Evolutionary conservation across 1,140 invertebrate species (phyloP), one percentile per base, ranked within the genome.

Genomic region (Pectinophora gossypiella): DNA sequence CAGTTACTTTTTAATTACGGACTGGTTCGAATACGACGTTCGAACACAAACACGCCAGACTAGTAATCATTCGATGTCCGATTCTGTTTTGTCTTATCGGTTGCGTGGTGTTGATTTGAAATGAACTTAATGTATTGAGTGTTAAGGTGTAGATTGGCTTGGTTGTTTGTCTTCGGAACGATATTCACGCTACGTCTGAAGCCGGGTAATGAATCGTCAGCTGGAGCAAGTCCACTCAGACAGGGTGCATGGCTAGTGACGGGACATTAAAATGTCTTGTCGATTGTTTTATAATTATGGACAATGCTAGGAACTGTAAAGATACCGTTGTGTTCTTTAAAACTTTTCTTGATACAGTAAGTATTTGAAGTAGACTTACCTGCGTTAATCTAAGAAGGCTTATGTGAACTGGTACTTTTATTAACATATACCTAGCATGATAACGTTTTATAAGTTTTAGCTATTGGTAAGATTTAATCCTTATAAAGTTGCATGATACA

Each of bases 61-160:
- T 81, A 76, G 77, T 85, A 85, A 87, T 87, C 84, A 85, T 81
- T 85, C 78, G 75, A 80, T 83, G 76, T 82, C 69, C 59, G 72
- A 72, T 75, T 79, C 75, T 77, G 78, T 65, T 70, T 72, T 56
- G 80, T 67, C 74, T 77, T 83, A 86, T 78, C 76, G 64, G 43
- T 63, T 59, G 16, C 16, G 7, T 13, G n/a, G 4, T 1, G 19
- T 4, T 44, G 64, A 43, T 38, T 19, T 18, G 72, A 68, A 61
- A 27, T 70, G 20, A 47, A 61, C 67, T 54, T 61, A 75, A 71
- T 49, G 0, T 1, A 1, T 5, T 16, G 13, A 5, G 3, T 0
- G 6, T 21, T 65, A 75, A 23, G 49, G 53, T 68, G 53, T 35
- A 57, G 32, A 59, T 48, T 72, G 0, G 19, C 19, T 27, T 19